These are phyloP conservation scores for Branchinecta sandiegonensis DNA, from an alignment of 2,888 invertebrate species.

Conservation along the genomic window DNA sequence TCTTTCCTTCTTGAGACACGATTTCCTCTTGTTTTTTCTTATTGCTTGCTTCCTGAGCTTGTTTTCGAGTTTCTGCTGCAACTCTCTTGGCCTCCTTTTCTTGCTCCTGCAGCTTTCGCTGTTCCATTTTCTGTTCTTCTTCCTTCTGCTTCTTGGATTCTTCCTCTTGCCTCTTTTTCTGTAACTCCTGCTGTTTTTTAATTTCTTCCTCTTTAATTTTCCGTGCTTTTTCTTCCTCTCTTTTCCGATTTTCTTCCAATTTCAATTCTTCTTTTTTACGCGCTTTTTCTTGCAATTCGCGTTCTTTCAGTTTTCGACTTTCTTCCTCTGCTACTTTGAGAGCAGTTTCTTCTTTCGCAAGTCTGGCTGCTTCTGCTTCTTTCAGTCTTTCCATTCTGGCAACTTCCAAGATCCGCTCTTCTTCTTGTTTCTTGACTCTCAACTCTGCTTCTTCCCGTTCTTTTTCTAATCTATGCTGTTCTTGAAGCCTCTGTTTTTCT, in stretches of 20 bases:
- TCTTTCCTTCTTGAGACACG: constrained; percentile 20
- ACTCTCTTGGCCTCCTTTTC: constrained; percentile 24
- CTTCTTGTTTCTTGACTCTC: constrained; percentile 21
- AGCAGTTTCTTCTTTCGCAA: constrained; percentile 22
- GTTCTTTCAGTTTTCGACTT: constrained; percentile 23
- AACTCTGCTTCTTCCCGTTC: constrained; percentile 3
- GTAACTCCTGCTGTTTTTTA: constrained; percentile 23
- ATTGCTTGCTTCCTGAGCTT: not conserved
- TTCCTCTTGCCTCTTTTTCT: constrained; percentile 23
- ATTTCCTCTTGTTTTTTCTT: constrained; percentile 22
- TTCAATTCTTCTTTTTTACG: constrained; percentile 17
- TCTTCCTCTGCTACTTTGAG: constrained; percentile 20
- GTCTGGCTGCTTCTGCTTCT: constrained; percentile 22
- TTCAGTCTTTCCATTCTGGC: constrained; percentile 20
- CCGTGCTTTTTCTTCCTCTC: constrained; percentile 22
- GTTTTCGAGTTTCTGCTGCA: constrained; percentile 20
- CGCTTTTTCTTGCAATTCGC: constrained; percentile 22
- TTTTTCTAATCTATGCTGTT: constrained; percentile 21
- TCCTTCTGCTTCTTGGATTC: constrained; percentile 24
- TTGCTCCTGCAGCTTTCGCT: constrained; percentile 25
- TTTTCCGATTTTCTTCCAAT: constrained; percentile 23
- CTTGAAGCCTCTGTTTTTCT: constrained; percentile 27
- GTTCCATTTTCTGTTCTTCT: constrained; percentile 21
- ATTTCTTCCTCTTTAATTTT: constrained; percentile 24
- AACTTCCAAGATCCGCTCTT: too few relatives aligned